phyloP scores from a whole-genome alignment of 2,113 vertebrate genomes.

The Psilopsiagon aurifrons region DNA sequence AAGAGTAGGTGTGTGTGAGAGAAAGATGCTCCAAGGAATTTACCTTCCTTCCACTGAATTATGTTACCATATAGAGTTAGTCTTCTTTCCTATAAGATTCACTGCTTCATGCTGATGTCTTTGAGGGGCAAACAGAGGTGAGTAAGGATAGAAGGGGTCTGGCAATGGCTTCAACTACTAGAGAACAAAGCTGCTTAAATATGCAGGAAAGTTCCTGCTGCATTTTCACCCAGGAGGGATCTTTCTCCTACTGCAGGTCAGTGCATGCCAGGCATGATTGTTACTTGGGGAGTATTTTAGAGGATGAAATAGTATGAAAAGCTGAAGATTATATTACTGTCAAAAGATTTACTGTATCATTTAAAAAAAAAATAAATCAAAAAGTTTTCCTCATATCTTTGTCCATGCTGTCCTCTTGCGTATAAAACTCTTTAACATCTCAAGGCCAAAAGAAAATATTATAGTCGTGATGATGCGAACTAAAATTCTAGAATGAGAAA shows the following conservation, averaged over 20 bases:
- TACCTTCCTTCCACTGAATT: constrained; percentile 37
- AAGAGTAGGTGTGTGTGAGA: not conserved
- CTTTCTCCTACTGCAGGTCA: not conserved
- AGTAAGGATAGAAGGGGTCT: not conserved
- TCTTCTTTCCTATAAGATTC: constrained; percentile 9
- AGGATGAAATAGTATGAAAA: not conserved
- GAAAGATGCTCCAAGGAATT: constrained; percentile 2
- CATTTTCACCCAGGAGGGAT: not conserved
- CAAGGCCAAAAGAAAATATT: not conserved
- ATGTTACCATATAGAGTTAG: constrained; percentile 18
- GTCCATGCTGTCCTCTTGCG: not conserved
- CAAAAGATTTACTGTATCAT: not conserved
- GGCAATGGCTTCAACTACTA: not conserved
- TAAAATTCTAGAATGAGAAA: not conserved
- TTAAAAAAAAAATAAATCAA: not conserved
- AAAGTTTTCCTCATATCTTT: not conserved
- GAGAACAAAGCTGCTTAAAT: not conserved
- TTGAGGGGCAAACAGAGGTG: not conserved
- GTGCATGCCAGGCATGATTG: not conserved
- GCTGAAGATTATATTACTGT: not conserved
- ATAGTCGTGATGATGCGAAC: not conserved
- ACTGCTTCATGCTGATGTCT: not conserved
- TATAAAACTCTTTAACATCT: fast-evolving
- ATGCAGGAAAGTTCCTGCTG: not conserved
- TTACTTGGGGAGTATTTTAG: not conserved